These are phyloP conservation scores for Vireo griseus DNA, from an alignment of 2,797 vertebrate genomes.

Conservation along the genomic window DNA sequence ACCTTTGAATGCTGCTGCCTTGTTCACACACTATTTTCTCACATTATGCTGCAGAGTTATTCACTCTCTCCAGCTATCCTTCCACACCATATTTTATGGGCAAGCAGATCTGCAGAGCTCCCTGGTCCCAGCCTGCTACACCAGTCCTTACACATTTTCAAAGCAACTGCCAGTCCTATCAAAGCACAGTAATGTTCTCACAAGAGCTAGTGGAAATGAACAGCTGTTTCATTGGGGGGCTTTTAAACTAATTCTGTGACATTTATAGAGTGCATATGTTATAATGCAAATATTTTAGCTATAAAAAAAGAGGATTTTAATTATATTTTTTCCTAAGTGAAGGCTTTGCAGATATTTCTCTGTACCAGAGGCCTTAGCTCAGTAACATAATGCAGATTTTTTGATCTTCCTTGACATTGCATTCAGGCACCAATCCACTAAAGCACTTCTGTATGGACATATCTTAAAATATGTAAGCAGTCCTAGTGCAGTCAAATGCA, in stretches of 20 bases:
- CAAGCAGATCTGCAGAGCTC: not conserved
- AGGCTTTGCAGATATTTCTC: not conserved
- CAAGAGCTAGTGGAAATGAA: not conserved
- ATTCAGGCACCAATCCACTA: not conserved
- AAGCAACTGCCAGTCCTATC: not conserved
- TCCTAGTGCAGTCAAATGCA: not conserved
- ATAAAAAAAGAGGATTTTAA: not conserved
- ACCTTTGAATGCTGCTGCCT: not conserved
- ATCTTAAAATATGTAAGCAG: not conserved
- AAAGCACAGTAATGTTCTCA: not conserved
- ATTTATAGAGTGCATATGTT: not conserved
- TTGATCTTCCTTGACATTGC: not conserved
- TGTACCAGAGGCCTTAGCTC: not conserved
- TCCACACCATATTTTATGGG: not conserved
- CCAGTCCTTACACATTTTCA: not conserved
- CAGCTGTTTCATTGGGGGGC: rapidly evolving
- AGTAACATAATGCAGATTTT: not conserved
- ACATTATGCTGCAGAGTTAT: not conserved
- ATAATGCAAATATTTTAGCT: not conserved
- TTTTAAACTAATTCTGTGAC: not conserved
- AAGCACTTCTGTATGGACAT: not conserved
- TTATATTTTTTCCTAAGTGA: not conserved
- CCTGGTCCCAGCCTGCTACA: not conserved
- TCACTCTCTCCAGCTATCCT: not conserved
- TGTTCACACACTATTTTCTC: not conserved